Conservation (phyloP, 2,113 vertebrate species). For the Scomber japonicus region DNA sequence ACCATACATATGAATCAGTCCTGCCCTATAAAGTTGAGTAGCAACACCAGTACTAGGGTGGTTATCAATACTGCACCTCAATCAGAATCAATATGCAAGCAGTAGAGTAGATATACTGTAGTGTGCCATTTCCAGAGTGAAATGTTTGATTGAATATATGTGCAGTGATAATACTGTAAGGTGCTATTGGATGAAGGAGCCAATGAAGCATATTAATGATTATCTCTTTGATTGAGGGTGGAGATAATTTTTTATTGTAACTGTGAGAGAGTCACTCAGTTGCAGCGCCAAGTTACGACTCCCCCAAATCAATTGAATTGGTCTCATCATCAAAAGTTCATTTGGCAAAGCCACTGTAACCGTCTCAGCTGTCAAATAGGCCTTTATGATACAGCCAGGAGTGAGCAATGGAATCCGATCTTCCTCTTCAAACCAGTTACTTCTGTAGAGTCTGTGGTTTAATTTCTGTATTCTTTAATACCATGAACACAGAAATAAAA, state of each 20-base stretch:
- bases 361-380: constrained; percentile 25
- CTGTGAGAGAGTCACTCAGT: constrained; percentile 4
- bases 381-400: constrained; percentile 36
- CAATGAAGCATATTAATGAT: constrained; percentile 44
- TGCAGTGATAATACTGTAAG: constrained; percentile 6
- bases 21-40: neutral
- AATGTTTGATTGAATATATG: constrained; percentile 24
- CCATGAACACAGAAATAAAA: neutral
- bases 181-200: constrained; percentile 19
- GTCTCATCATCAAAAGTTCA: constrained; percentile 50
- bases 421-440: neutral
- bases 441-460: neutral
- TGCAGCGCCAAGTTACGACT: constrained; percentile 25
- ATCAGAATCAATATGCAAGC: neutral
- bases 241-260: constrained; percentile 38
- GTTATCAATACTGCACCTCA: too few relatives aligned
- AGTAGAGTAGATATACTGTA: neutral
- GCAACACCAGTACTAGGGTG: neutral
- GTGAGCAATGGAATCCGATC: neutral
- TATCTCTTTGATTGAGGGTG: constrained; percentile 30
- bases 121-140: constrained; percentile 5
- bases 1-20: neutral
- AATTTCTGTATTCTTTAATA: neutral
- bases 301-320: constrained; percentile 43
- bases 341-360: constrained; percentile 29